Evolutionary conservation across 2,888 invertebrate species (phyloP).

Genomic region (Rhagonycha fulva): DNA sequence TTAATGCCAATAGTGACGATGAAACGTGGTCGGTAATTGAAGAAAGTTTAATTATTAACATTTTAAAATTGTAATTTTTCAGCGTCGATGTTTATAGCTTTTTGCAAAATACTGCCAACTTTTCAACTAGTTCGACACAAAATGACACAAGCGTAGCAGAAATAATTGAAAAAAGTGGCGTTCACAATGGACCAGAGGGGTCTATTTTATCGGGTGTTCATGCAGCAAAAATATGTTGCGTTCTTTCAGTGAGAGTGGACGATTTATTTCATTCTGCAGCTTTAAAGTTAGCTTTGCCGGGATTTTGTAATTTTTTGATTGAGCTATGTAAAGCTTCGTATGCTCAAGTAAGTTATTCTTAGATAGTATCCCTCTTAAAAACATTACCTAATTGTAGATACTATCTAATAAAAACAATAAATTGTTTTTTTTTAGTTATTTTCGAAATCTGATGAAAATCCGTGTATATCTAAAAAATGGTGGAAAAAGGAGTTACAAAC

Average conservation of each 20-base stretch:
- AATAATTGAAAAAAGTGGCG: constrained; percentile 65
- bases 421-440: constrained; percentile 44
- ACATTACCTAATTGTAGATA: too few relatives aligned
- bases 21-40: constrained; percentile 72
- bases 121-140: constrained; percentile 58
- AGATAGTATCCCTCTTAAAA: too few relatives aligned
- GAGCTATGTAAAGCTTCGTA: constrained; percentile 87
- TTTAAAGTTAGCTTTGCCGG: constrained; percentile 81
- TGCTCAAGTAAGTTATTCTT: constrained; percentile 62
- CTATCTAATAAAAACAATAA: too few relatives aligned
- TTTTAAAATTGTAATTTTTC: constrained; percentile 39
- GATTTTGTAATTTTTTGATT: constrained; percentile 80
- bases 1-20: constrained; percentile 67
- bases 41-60: background rate
- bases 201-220: constrained; percentile 75
- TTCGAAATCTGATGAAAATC: constrained; percentile 52
- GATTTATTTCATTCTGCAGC: constrained; percentile 89
- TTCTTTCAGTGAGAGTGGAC: constrained; percentile 87
- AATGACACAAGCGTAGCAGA: constrained; percentile 75
- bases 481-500: constrained; percentile 52
- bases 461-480: constrained; percentile 56
- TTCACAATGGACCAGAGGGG: constrained; percentile 52
- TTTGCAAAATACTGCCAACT: constrained; percentile 61
- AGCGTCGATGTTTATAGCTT: constrained; percentile 87
- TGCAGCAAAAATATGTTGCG: constrained; percentile 87